Base-by-base conservation (phyloP, 2,113 vertebrate genomes). In the Corvus hawaiiensis region DNA sequence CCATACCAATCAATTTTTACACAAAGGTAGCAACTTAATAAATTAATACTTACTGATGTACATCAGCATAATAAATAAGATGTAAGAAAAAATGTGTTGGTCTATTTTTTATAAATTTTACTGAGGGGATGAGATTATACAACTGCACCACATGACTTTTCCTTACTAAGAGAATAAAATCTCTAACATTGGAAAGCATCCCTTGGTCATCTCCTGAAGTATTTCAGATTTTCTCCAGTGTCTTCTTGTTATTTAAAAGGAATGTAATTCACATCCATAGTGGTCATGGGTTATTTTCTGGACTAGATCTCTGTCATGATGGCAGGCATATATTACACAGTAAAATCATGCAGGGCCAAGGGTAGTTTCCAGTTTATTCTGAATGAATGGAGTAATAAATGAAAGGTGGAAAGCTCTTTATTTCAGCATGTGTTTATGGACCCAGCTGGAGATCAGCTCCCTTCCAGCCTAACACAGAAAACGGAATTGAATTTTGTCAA, bases 151-250 rank as follows among this genome's bases (percentile, higher is more conserved):
- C 22, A 68, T 27, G n/a, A 93, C 49, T 93, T 88, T 74, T 89
- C 94, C 90, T 87, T 96, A 66, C 90, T 94, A 93, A 88, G 92
- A 89, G 16, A 95, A 87, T 69, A 93, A 90, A 68, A 78, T 81
- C 41, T 18, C 21, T 90, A 67, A 61, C 2, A 3, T 13, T 78
- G 83, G 73, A 84, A 93, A 93, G 26, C 6, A 1, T 22, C 20
- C 75, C 79, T 56, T 78, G 64, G 20, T 81, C 73, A 69, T 51
- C 52, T 64, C 37, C 63, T 88, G 55, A 93, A 91, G 51, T 54
- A 95, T 48, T 89, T 92, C 32, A 72, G 52, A 75, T 86, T 93
- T 91, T 78, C 62, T 84, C 66, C 46, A 68, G 44, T 69, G 44
- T 46, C 74, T 55, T 81, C 56, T 73, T 61, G 58, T 80, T 96